phyloP scores from a whole-genome alignment of 2,888 invertebrate genomes.

The Phengaris arion region DNA sequence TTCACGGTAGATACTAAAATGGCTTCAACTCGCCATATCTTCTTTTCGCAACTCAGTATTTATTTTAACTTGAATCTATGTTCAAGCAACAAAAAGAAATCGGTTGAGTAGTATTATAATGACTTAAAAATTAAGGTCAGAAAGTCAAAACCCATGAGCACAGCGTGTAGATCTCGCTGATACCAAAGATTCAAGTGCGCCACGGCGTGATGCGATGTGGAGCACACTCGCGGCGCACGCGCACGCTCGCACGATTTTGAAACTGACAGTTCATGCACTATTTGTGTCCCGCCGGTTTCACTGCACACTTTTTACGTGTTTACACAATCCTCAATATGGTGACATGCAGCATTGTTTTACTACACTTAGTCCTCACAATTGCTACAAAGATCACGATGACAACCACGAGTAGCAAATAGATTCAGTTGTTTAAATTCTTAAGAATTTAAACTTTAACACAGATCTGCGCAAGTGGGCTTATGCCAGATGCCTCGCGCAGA shows the following conservation, averaged over 20 bases:
- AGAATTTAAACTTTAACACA: no score
- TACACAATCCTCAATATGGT: not conserved
- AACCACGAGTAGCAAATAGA: no score
- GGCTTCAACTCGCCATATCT: no score
- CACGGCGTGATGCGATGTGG: not conserved
- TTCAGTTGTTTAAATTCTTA: no score
- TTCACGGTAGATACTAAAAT: no score
- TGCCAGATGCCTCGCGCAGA: no score
- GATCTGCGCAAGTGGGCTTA: no score
- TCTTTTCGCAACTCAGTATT: no score
- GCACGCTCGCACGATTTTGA: conserved; percentile 29
- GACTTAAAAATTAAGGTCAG: not conserved
- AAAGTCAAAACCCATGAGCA: conserved; percentile 1
- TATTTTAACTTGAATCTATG: not conserved
- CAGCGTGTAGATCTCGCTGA: not conserved
- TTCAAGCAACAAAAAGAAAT: not conserved
- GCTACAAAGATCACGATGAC: no score
- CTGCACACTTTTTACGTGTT: conserved; percentile 29
- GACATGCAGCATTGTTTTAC: conserved; percentile 1
- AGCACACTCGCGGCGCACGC: conserved; percentile 17
- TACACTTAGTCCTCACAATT: not conserved
- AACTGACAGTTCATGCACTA: conserved; percentile 31
- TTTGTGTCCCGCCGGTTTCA: conserved; percentile 29
- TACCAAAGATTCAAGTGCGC: not conserved
- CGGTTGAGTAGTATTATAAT: not conserved